Base-by-base conservation (phyloP, 2,113 vertebrate species). In the Strigops habroptila region DNA sequence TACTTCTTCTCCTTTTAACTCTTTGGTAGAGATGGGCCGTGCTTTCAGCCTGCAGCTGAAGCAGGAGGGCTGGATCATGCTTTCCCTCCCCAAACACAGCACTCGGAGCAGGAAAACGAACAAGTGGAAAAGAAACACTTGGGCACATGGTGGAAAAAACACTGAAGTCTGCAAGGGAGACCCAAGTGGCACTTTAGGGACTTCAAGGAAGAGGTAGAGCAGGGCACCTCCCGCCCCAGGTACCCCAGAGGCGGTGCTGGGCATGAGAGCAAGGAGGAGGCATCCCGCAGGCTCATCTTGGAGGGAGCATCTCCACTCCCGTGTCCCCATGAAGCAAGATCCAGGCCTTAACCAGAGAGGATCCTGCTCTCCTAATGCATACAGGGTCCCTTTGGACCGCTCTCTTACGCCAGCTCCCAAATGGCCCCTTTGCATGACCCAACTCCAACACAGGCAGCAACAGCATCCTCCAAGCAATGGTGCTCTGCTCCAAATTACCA, bases 1-100 rank as follows among this genome's bases (percentile, higher is more conserved):
- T 86, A 82, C 14, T 6, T 93, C 80, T 86, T 39, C 46, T 92
- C 37, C 55, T 88, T 67, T 95, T 95, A 92, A 93, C 86, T 82
- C 80, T 65, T 84, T 67, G 64, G 22, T 91, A 81, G 84, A 62
- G 89, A 19, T 7, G 1, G 3, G 5, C 49, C 3, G 2, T 0
- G 0, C 18, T 35, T 18, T 59, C 52, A 59, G 51, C 41, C n/a
- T 1, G 3, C 21, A 35, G 73, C 35, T 8, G 2, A 64, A 92
- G 43, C 0, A 1, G 39, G 35, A 68, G 44, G 43, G 12, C 8
- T 2, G 1, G 55, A 37, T 25, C 18, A 23, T 71, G 27, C 30
- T 82, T 18, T 81, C 22, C 49, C 19, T 82, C 30, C 27, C 8
- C 59, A 82, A 28, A 64, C 35, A 28, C 49, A 53, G 12, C 10